Evolutionary conservation across 2,113 vertebrate genomes (phyloP).

Genomic region (Calyptommatus sinebrachiatus): DNA sequence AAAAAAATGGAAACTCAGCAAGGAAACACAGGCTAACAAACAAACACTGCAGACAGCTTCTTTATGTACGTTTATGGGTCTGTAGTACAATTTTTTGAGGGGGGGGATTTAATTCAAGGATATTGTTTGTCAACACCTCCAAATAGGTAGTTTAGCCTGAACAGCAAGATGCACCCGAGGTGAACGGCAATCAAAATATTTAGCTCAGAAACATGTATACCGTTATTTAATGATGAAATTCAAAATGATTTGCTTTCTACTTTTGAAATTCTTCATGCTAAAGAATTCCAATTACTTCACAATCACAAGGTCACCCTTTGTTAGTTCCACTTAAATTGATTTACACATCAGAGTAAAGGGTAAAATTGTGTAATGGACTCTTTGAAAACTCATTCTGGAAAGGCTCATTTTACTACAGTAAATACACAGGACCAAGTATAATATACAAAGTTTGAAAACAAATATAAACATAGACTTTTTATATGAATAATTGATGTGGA

Average conservation of each 20-base stretch:
- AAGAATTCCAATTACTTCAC: constrained; percentile 31
- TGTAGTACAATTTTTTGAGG: neutral
- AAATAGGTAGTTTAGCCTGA: neutral
- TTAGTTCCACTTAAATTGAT: constrained; percentile 21
- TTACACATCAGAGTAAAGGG: constrained; percentile 3
- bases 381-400: constrained; percentile 7
- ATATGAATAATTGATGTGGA: neutral
- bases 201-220: constrained; percentile 7
- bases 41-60: neutral
- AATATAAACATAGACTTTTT: neutral
- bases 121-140: neutral
- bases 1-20: neutral
- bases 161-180: neutral
- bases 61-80: neutral
- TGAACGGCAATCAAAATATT: neutral
- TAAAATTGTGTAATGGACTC: constrained; percentile 3
- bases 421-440: neutral
- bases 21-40: neutral
- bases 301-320: constrained; percentile 14
- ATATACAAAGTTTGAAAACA: neutral
- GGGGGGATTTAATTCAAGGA: neutral
- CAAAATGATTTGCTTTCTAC: constrained; percentile 18
- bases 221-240: constrained; percentile 1
- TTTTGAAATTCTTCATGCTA: constrained; percentile 35
- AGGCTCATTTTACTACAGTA: neutral